These are phyloP conservation scores for Rhadinocentrus ornatus DNA, from an alignment of 2,797 vertebrate species.

Conservation along the genomic window DNA sequence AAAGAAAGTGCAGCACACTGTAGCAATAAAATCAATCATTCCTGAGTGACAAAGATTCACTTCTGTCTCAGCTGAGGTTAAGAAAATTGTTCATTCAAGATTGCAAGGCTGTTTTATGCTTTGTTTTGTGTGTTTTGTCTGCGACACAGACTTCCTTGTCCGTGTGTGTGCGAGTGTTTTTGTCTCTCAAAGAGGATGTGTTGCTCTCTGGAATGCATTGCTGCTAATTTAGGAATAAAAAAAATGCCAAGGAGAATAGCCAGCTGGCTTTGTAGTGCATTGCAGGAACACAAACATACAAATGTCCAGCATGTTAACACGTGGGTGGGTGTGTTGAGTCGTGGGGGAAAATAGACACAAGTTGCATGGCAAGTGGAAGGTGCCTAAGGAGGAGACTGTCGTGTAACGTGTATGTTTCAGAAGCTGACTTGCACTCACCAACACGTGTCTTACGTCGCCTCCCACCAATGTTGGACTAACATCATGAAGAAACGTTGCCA, in stretches of 20 bases:
- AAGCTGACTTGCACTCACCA: too few relatives aligned
- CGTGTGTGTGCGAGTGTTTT: conserved; percentile 11
- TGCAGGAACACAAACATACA: conserved; percentile 38
- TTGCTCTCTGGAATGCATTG: conserved; percentile 60
- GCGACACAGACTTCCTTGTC: conserved; percentile 5
- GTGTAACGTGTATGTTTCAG: background rate
- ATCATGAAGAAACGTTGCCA: too few relatives aligned
- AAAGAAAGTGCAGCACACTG: too few relatives aligned
- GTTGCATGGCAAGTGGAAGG: background rate
- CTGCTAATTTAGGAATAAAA: conserved; percentile 76
- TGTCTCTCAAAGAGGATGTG: conserved; percentile 41
- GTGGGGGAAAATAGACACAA: conserved; percentile 41
- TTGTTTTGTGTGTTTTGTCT: conserved; percentile 1
- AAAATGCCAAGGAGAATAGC: conserved; percentile 57
- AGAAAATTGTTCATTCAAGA: conserved; percentile 2
- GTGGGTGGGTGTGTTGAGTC: conserved; percentile 8
- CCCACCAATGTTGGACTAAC: too few relatives aligned
- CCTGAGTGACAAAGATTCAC: background rate
- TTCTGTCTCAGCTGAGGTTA: background rate
- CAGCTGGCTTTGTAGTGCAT: conserved; percentile 75
- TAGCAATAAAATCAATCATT: background rate
- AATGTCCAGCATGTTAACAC: conserved; percentile 21
- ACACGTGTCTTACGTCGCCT: too few relatives aligned
- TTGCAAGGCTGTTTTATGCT: background rate
- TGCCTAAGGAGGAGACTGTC: background rate